phyloP scores from a whole-genome alignment of 2,888 invertebrate species.

The Drosophila kokeensis region DNA sequence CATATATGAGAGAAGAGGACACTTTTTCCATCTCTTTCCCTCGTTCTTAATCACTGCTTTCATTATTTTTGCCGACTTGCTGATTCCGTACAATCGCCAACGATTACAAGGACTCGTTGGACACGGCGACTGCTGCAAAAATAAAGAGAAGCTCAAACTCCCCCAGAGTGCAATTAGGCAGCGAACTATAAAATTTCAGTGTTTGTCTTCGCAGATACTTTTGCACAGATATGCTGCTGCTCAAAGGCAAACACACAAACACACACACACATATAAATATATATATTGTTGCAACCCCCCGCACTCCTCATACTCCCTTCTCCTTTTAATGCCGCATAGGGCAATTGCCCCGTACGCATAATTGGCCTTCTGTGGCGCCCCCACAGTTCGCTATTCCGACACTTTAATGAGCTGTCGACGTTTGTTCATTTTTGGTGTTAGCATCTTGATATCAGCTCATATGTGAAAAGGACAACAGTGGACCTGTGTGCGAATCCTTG shows the following conservation, averaged over 20 bases:
- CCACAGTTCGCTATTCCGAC: conserved; percentile 31
- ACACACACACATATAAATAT: conserved; percentile 13
- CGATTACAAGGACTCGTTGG: conserved; percentile 65
- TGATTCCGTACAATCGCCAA: conserved; percentile 79
- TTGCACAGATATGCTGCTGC: conserved; percentile 45
- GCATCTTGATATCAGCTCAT: conserved; percentile 28
- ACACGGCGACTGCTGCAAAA: conserved; percentile 19
- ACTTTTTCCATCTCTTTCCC: not conserved
- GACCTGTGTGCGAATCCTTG: conserved; percentile 14
- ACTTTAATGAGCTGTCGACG: conserved; percentile 67
- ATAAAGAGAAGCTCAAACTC: conserved; percentile 56
- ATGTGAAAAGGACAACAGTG: conserved; percentile 11
- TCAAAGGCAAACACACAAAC: conserved; percentile 38
- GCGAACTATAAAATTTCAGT: conserved; percentile 83
- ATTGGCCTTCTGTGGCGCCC: conserved; percentile 69
- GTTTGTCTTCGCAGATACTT: conserved; percentile 78
- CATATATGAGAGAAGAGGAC: conserved; percentile 3
- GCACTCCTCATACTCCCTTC: not conserved
- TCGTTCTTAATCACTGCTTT: conserved; percentile 71
- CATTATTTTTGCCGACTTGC: conserved; percentile 72
- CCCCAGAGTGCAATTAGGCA: conserved; percentile 83
- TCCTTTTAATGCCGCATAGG: conserved; percentile 26
- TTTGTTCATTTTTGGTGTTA: conserved; percentile 35
- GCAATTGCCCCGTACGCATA: conserved; percentile 66
- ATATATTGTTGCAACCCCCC: conserved; percentile 9